Conservation (phyloP, 2,888 invertebrate species). For the Adineta ricciae region DNA sequence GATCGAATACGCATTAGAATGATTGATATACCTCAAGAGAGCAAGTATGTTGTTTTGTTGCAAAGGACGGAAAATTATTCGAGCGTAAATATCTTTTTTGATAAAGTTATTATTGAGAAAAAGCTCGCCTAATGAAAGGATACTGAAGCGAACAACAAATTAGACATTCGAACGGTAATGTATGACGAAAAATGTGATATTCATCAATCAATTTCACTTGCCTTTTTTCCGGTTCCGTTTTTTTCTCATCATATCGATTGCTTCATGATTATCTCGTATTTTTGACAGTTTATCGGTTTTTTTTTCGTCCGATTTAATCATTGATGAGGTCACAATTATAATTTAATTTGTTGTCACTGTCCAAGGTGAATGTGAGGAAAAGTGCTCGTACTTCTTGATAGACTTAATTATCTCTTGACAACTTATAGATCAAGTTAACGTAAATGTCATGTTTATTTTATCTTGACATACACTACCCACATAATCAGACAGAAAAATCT, state of each 20-base stretch:
- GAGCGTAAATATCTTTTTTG: no score
- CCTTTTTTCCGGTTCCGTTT: background rate
- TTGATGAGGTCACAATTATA: background rate
- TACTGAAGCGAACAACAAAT: no score
- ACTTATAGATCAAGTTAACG: background rate
- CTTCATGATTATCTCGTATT: background rate
- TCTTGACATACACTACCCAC: background rate
- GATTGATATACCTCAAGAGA: no score
- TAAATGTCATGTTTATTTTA: background rate
- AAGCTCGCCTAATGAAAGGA: no score
- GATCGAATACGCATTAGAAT: no score
- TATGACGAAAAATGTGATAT: background rate
- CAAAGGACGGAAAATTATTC: no score
- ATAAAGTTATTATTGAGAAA: no score
- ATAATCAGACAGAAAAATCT: background rate
- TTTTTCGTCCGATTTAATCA: background rate
- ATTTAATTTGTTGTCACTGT: background rate
- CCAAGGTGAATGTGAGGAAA: background rate
- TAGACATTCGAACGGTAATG: no score
- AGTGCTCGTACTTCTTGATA: background rate
- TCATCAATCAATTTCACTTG: background rate
- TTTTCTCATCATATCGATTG: background rate
- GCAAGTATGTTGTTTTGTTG: no score
- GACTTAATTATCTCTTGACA: background rate
- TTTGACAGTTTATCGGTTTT: background rate